Percentiles rank a stretch among this genome's conserved stretches.
phyloP scores from a whole-genome alignment of 2,888 invertebrate species.

The Euzophera pinguis region DNA sequence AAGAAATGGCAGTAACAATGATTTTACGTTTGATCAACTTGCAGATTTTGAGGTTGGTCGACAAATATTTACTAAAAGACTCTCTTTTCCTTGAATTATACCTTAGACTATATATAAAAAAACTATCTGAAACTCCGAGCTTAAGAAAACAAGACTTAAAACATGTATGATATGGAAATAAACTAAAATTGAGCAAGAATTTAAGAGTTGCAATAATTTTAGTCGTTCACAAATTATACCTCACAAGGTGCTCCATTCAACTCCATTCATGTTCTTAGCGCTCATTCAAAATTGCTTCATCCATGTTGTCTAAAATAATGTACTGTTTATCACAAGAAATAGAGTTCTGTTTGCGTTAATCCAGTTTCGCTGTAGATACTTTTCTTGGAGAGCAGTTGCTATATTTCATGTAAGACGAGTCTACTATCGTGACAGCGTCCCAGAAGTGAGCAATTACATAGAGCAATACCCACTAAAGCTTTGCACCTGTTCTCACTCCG shows the following conservation, averaged over 20 bases:
- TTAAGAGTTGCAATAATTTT: neutral
- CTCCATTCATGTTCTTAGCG: slow-evolving; percentile 16
- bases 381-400: slow-evolving; percentile 30
- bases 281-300: slow-evolving; percentile 11
- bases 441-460: slow-evolving; percentile 67
- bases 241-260: slow-evolving; percentile 12
- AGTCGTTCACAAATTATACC: neutral
- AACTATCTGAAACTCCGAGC: too few species aligned
- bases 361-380: slow-evolving; percentile 16
- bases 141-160: too few species aligned
- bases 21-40: too few species aligned
- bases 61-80: too few species aligned
- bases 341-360: neutral
- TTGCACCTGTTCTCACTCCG: slow-evolving; percentile 64
- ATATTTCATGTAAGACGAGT: slow-evolving; percentile 53
- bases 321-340: neutral
- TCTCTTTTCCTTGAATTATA: too few species aligned
- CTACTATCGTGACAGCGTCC: slow-evolving; percentile 53
- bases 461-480: slow-evolving; percentile 58
- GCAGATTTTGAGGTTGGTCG: too few species aligned
- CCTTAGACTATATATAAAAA: too few species aligned
- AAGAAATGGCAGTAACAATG: too few species aligned
- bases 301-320: neutral
- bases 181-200: neutral
- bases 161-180: neutral